Percentiles rank a stretch among this genome's conserved stretches.
phyloP scores from a whole-genome alignment of 2,113 vertebrate genomes.

The Lepisosteus oculatus region DNA sequence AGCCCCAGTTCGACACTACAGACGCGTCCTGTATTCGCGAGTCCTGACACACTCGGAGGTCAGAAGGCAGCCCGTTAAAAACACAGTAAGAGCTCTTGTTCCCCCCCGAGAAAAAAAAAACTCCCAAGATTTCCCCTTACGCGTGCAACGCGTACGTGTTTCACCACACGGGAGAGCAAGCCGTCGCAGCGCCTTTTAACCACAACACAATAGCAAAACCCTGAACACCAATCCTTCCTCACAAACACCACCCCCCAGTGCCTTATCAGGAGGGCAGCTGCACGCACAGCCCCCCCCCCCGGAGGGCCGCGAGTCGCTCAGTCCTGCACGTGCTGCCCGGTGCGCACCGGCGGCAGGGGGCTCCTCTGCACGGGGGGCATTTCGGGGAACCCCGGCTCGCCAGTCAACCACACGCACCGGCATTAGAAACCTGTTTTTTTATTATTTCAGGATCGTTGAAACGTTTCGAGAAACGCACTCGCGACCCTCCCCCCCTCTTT shows the following conservation, averaged over 20 bases:
- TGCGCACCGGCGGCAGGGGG: constrained; percentile 39
- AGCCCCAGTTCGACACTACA: neutral
- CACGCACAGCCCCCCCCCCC: constrained; percentile 27
- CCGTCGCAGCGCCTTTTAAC: neutral
- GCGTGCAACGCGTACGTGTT: no score
- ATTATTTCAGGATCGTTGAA: constrained; percentile 22
- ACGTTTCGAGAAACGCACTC: constrained; percentile 36
- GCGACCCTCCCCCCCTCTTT: no score
- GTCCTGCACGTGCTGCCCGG: constrained; percentile 40
- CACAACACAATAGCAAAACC: neutral
- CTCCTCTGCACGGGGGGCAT: neutral
- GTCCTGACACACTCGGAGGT: neutral
- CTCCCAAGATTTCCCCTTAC: no score
- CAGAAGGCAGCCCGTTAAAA: neutral
- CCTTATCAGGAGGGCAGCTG: neutral
- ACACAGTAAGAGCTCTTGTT: neutral
- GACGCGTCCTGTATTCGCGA: neutral
- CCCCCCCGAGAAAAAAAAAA: neutral
- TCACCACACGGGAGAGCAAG: no score
- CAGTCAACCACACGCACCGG: no score
- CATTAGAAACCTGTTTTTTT: no score
- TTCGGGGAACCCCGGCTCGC: no score
- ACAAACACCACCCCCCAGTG: neutral
- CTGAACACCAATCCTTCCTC: neutral
- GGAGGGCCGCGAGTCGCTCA: constrained; percentile 51